Percentiles rank a stretch among this genome's conserved stretches.
Conservation (phyloP, 1,140 invertebrate species). For the Catajapyx aquilonaris region DNA sequence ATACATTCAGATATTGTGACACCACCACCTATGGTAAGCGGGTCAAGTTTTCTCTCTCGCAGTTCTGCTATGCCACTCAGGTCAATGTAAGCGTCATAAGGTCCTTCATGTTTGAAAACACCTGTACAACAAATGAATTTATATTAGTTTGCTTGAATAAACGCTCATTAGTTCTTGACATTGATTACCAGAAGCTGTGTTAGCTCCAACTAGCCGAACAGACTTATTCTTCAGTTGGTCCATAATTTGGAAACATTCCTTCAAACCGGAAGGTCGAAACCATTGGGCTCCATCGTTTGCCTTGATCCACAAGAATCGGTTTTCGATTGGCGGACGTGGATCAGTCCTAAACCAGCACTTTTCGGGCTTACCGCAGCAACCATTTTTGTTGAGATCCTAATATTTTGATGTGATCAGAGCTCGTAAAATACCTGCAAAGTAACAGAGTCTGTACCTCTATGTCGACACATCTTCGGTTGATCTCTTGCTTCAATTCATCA, state of each 20-base stretch:
- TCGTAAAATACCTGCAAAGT: not conserved
- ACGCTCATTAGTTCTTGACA: too few species aligned
- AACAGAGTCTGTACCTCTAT: constrained; percentile 16
- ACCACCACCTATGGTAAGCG: too few species aligned
- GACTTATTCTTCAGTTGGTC: not conserved
- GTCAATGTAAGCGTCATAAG: too few species aligned
- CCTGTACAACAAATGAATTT: too few species aligned
- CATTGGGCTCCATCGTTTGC: not conserved
- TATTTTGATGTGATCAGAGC: not conserved
- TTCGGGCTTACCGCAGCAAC: too few species aligned
- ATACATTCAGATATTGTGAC: not conserved
- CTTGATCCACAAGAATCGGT: not conserved
- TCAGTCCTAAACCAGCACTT: not conserved
- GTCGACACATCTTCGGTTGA: constrained; percentile 16
- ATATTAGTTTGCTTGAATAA: too few species aligned
- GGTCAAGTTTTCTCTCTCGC: too few species aligned
- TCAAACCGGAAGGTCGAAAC: not conserved
- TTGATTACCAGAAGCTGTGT: not conserved
- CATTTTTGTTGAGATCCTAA: not conserved
- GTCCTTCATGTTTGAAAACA: too few species aligned
- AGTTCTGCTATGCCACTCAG: too few species aligned
- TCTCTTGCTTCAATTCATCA: constrained; percentile 14
- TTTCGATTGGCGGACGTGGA: not conserved
- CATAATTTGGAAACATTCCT: not conserved
- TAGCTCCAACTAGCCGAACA: not conserved